Base-by-base conservation (phyloP, 2,113 vertebrate genomes). In the Hippolais icterina region DNA sequence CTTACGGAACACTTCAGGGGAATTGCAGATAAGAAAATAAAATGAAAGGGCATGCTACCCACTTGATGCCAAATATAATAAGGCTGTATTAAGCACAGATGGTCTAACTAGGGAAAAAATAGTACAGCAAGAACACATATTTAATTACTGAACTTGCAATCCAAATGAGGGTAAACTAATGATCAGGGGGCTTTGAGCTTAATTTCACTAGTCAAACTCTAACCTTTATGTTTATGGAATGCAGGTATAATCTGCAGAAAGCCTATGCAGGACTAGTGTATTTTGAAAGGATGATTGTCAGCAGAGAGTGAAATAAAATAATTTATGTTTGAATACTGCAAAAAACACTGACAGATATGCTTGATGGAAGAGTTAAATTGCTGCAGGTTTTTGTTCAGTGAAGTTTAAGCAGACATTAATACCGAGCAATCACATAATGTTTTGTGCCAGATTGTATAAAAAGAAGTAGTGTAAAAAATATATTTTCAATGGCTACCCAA, bases 1-100 rank as follows among this genome's bases (percentile, higher is more conserved):
- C 53, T 92, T 94, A 2, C 49, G 83, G 42, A 90, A 86, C 28
- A 39, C 42, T 96, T 85, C 54, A 90, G 33, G 50, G 70, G 42
- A 83, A 90, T 57, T 88, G 49, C 41, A 90, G 68, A 86, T 72
- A 63, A 64, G 71, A 90, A 93, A 88, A 88, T 93, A 91, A 90
- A 95, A 83, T 69, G 76, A 89, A 89, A 94, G 37, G 46, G 25
- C 63, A 63, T 8, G 9, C 72, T 83, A 78, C 61, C 44, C 78
- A 83, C 85, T 65, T 80, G 75, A 80, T 72, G 56, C 56, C 60
- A 95, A 83, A 80, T 81, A 86, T 77, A 90, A 80, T 65, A 89
- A 70, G 37, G 19, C 52, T 77, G 23, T 54, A 79, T 82, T 94
- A 70, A 92, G 39, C 56, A 87, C 64, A 95, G 79, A 78, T 86